Base-by-base conservation (phyloP, 1,140 invertebrate genomes). In the Saccostrea echinata region DNA sequence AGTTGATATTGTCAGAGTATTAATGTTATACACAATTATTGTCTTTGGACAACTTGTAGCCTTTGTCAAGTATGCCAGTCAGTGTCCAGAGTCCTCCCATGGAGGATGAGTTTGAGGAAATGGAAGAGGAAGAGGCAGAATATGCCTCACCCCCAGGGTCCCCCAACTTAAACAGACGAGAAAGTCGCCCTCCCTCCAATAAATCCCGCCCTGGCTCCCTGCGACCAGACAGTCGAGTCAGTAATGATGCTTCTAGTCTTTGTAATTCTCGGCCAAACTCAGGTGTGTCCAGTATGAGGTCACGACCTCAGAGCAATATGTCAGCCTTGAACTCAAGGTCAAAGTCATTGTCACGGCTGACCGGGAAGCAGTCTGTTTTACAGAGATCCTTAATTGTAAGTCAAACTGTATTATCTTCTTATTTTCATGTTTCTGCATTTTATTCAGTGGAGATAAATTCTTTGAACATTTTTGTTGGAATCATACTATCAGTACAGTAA, bases 1-100 rank as follows among this genome's bases (percentile, higher is more conserved):
- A 43, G 35, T 43, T 43, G 6, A 43, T 3, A 43, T 43, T 43
- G 35, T 3, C 6, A 6, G 6, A 43, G 2, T 43, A 2, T 43
- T 43, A 3, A 43, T 43, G 35, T 43, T 43, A 3, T 43, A 43
- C 35, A 43, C 35, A 43, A 35, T 9, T 57, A 57, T 24, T 1
- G 33, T 18, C 12, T 27, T 53, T 57, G 18, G 55, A 57, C 30
- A 51, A 16, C 43, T 88, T 89, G 12, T 87, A 93, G 93, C 93
- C 93, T 53, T 86, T 94, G 33, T 87, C 88, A 57, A 93, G 93
- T 87, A 94, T 94, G 93, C 93, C 93, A 84, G 90, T 91, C 16
- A 91, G 89, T 76, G 86, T 91, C 9, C 89, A 88, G 9, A 84
- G 87, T 52, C 76, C 88, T n/a, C 43, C 76, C 3, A 87, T 84